Evolutionary conservation across 2,888 invertebrate species (phyloP).

Genomic region (Linyphia triangularis): DNA sequence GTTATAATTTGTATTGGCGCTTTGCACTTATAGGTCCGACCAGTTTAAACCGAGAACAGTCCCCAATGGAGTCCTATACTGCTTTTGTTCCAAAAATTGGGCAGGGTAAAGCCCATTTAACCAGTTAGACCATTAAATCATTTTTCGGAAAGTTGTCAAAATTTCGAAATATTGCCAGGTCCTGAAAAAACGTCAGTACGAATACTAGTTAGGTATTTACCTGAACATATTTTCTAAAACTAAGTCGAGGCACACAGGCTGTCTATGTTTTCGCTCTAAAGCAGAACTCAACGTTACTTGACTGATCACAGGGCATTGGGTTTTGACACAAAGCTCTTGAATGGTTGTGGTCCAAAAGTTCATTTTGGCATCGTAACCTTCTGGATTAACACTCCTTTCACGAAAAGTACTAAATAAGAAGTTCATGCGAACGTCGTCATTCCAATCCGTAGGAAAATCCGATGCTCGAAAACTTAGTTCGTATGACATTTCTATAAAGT

Average conservation of each 20-base stretch:
- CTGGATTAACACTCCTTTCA: slow-evolving; percentile 73
- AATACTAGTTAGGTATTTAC: slow-evolving; percentile 24
- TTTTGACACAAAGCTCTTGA: slow-evolving; percentile 52
- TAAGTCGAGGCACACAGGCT: slow-evolving; percentile 50
- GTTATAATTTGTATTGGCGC: too few species aligned
- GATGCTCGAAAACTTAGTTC: slow-evolving; percentile 19
- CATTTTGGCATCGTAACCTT: slow-evolving; percentile 76
- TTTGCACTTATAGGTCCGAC: too few species aligned
- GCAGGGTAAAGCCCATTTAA: too few species aligned
- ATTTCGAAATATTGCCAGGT: too few species aligned
- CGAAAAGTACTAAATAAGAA: slow-evolving; percentile 64
- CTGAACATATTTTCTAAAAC: slow-evolving; percentile 60
- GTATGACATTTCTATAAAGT: slow-evolving; percentile 13
- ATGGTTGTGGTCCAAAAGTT: slow-evolving; percentile 76
- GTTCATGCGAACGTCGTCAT: slow-evolving; percentile 71
- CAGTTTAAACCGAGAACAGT: too few species aligned
- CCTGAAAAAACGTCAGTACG: too few species aligned
- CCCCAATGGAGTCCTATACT: too few species aligned
- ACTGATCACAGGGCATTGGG: slow-evolving; percentile 25
- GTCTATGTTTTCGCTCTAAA: slow-evolving; percentile 61
- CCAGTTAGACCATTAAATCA: too few species aligned
- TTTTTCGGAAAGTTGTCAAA: too few species aligned
- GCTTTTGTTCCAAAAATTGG: too few species aligned
- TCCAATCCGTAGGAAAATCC: slow-evolving; percentile 53
- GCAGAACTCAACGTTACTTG: slow-evolving; percentile 11